Conservation (phyloP, 2,888 invertebrate genomes). For the Amaurobius ferox region DNA sequence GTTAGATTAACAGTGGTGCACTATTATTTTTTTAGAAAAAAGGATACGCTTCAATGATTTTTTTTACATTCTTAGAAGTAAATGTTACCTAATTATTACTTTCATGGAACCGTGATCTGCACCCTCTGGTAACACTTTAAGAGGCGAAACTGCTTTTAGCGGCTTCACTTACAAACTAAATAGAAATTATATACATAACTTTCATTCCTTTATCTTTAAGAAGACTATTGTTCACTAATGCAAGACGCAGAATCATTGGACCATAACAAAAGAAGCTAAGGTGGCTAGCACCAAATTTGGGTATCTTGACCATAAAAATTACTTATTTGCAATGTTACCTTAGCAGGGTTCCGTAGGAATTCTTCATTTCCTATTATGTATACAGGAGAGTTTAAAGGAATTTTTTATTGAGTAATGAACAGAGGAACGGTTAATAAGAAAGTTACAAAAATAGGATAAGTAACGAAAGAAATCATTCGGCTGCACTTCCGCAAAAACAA, state of each 20-base stretch:
- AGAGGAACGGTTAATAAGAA: background rate
- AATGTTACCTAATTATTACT: background rate
- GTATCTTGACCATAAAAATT: conserved; percentile 17
- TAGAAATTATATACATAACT: conserved; percentile 33
- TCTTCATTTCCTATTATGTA: conserved; percentile 36
- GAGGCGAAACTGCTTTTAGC: background rate
- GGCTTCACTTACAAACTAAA: conserved; percentile 25
- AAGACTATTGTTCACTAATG: conserved; percentile 51
- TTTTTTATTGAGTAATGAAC: background rate
- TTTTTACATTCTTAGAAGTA: background rate
- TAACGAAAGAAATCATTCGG: conserved; percentile 15
- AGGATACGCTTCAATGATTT: background rate
- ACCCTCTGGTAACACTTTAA: background rate
- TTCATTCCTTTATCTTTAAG: conserved; percentile 61
- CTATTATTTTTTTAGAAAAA: background rate
- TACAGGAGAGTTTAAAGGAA: background rate
- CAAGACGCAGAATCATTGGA: conserved; percentile 59
- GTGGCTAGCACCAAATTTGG: conserved; percentile 60
- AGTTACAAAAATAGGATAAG: background rate
- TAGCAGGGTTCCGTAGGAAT: conserved; percentile 15
- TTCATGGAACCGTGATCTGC: background rate
- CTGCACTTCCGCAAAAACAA: conserved; percentile 71
- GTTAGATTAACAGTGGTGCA: no score
- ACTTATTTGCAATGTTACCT: conserved; percentile 46
- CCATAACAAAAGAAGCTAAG: conserved; percentile 46